These are phyloP conservation scores for Oxycera nigricornis DNA, from an alignment of 2,888 invertebrate species.

Conservation along the genomic window DNA sequence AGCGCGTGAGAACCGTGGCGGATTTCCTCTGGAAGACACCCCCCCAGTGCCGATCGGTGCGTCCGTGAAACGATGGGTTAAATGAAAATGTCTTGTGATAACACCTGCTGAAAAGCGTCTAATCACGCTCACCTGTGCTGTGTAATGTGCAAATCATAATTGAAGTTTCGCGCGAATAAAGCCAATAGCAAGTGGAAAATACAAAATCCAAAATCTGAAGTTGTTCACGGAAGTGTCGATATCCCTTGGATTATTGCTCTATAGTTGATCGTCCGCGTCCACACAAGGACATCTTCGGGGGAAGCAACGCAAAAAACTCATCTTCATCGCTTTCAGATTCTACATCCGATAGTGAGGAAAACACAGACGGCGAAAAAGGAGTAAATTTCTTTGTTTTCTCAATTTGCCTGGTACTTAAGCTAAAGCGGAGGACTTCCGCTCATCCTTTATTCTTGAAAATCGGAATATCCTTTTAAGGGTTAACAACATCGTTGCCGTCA, in stretches of 20 bases:
- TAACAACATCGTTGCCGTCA: conserved; percentile 18
- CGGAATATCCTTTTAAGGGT: conserved; percentile 32
- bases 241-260: not conserved
- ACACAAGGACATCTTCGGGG: not conserved
- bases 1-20: conserved; percentile 5
- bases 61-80: conserved; percentile 22
- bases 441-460: conserved; percentile 5
- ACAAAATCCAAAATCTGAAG: not conserved
- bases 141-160: conserved; percentile 13
- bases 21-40: not conserved
- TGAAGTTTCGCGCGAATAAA: not conserved
- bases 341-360: not conserved
- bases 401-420: conserved; percentile 6
- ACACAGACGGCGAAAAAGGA: not conserved
- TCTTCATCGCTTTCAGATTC: not conserved
- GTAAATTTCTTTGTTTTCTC: conserved; percentile 27
- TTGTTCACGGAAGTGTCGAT: not conserved
- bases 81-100: conserved; percentile 33
- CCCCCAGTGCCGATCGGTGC: not conserved
- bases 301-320: not conserved
- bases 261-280: not conserved
- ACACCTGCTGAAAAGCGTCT: conserved; percentile 26
- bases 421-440: conserved; percentile 24
- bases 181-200: not conserved
- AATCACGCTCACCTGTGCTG: not conserved